A percentile compares a stretch with the other conserved stretches of the same genome.
phyloP scores from a whole-genome alignment of 2,113 vertebrate species.

The Thermophis baileyi region DNA sequence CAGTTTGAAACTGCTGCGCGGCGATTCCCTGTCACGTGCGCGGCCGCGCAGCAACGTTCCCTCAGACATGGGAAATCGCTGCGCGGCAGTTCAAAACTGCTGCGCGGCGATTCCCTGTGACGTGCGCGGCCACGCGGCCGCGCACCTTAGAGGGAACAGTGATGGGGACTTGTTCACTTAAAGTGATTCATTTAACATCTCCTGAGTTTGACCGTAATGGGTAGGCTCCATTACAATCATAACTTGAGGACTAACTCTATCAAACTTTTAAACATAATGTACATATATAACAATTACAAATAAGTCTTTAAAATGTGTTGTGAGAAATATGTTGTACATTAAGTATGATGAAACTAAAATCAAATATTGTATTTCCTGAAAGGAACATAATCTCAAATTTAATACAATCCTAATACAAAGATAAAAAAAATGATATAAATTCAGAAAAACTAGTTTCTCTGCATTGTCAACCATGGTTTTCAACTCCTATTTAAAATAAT shows the following conservation, averaged over 20 bases:
- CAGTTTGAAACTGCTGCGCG: too few relatives aligned
- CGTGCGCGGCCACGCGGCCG: too few relatives aligned
- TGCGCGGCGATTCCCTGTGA: too few relatives aligned
- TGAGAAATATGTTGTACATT: neutral
- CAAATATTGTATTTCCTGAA: neutral
- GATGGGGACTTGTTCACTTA: too few relatives aligned
- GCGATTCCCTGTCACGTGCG: too few relatives aligned
- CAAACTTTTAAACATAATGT: neutral
- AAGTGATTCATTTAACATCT: neutral
- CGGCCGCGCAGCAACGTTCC: too few relatives aligned
- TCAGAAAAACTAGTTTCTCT: neutral
- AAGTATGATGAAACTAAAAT: neutral
- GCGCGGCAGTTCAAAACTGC: too few relatives aligned
- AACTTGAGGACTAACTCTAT: neutral
- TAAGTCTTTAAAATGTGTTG: neutral
- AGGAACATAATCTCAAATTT: neutral
- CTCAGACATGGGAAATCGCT: too few relatives aligned
- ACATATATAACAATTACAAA: neutral
- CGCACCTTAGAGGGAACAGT: too few relatives aligned
- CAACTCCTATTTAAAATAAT: neutral
- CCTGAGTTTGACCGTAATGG: neutral
- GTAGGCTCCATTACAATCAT: neutral
- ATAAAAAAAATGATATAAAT: neutral
- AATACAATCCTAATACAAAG: neutral
- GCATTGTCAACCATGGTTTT: neutral